Evolutionary conservation across 64 coral and sea anemone genomes (phyloP).

Genomic region (Pocillopora verrucosa): DNA sequence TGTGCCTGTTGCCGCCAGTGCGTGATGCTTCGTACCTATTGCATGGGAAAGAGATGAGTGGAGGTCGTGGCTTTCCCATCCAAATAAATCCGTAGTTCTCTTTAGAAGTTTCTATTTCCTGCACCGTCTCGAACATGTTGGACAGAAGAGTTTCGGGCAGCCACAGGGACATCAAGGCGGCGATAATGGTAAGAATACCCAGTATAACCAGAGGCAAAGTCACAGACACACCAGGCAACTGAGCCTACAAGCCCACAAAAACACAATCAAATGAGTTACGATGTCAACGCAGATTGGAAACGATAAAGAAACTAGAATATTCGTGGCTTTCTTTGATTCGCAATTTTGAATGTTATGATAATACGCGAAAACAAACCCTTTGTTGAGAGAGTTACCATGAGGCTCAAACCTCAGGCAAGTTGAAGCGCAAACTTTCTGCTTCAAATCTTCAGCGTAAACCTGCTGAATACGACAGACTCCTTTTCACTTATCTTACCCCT

Average conservation of each 20-base stretch:
- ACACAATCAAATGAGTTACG: neutral
- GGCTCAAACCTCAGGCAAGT: neutral
- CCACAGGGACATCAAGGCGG: conserved; percentile 49
- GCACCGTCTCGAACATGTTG: conserved; percentile 52
- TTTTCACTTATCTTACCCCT: too few species aligned
- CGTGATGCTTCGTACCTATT: neutral
- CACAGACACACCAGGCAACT: conserved; percentile 31
- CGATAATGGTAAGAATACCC: conserved; percentile 35
- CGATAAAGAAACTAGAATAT: too few species aligned
- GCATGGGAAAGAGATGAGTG: neutral
- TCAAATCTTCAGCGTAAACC: too few species aligned
- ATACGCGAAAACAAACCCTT: too few species aligned
- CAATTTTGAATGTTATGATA: too few species aligned
- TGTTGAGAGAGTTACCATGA: neutral
- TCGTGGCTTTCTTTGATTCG: too few species aligned
- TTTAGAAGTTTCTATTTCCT: neutral
- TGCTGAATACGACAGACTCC: too few species aligned
- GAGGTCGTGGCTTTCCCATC: conserved; percentile 9
- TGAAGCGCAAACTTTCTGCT: too few species aligned
- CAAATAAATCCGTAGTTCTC: conserved; percentile 41
- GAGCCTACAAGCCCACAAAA: neutral
- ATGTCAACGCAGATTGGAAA: neutral
- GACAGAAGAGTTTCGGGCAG: conserved; percentile 42
- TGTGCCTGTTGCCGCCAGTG: neutral
- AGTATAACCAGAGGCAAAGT: conserved; percentile 53